These are phyloP conservation scores for Amblyraja radiata DNA, from an alignment of 2,797 vertebrate genomes.

Conservation along the genomic window DNA sequence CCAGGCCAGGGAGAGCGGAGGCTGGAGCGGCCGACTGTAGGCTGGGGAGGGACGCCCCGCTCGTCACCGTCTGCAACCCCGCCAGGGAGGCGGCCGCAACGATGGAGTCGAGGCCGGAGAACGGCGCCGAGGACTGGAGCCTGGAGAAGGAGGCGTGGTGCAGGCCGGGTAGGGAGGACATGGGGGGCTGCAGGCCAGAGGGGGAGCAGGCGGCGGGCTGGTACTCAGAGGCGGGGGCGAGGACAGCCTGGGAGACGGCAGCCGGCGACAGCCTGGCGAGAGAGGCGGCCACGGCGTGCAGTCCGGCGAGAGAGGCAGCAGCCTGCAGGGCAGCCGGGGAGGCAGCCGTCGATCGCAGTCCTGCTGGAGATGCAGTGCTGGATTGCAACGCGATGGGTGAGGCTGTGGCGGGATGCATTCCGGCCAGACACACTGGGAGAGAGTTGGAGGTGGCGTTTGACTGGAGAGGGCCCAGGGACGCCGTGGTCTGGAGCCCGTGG, in stretches of 20 bases:
- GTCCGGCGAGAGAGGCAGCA: conserved; percentile 9
- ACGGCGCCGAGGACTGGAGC: conserved; percentile 2
- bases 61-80: conserved; percentile 11
- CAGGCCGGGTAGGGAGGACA: background rate
- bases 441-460: background rate
- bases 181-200: background rate
- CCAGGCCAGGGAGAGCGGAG: conserved; percentile 15
- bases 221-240: background rate
- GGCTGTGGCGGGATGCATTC: conserved; percentile 43
- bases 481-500: background rate
- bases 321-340: conserved; percentile 46
- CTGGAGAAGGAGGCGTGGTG: background rate
- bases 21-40: background rate
- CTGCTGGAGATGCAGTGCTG: conserved; percentile 59
- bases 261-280: background rate
- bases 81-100: conserved; percentile 26
- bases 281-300: conserved; percentile 14
- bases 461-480: background rate
- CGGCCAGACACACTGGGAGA: background rate
- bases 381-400: conserved; percentile 47
- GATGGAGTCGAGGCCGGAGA: conserved; percentile 26
- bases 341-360: conserved; percentile 62
- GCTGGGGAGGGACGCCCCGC: background rate
- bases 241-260: background rate
- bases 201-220: background rate